Evolutionary conservation across 2,113 vertebrate species (phyloP), one percentile per base, ranked within the genome.

Genomic region (Mirza zaza): DNA sequence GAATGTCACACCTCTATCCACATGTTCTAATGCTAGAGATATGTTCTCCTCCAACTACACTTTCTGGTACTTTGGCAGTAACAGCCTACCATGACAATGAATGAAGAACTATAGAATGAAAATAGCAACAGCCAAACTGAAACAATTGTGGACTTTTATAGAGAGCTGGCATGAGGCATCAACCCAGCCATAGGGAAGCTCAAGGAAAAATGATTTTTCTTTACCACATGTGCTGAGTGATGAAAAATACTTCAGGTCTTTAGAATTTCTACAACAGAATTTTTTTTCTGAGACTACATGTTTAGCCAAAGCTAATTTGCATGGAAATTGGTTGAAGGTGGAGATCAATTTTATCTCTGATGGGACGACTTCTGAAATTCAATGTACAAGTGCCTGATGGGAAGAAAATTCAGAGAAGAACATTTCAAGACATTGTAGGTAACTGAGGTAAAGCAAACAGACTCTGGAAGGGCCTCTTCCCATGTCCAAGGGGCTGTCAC

Each of bases 291-390:
- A 80, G 55, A 45, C 34, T 95, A 82, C 21, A 36, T 85, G 59
- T 88, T 76, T 93, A 95, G 65, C 57, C 36, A 94, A 95, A 55
- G 25, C 59, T 96, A 79, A 95, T 94, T 97, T 95, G 8, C 71
- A 93, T 95, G 67, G 95, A 79, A 86, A 94, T 97, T 97, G 52
- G 59, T 93, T 95, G 76, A 90, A 92, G 63, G 50, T 94, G 5
- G 17, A 95, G 36, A 92, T 87, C 32, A 87, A 39, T 95, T 92
- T 95, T 94, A 39, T 73, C n/a, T 85, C 39, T 96, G 81, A 27
- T 87, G 80, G 79, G 50, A 71, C 0, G 1, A 79, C 29, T 89
- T 96, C 39, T 96, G 61, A 97, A 96, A 95, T 91, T 94, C 55
- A 97, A 4, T 77, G 50, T 88, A 77, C 42, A 93, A 45, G 25